A percentile compares a stretch with the other conserved stretches of the same genome.
Evolutionary conservation across 2,113 vertebrate species (phyloP).

Genomic region (Asarcornis scutulata): DNA sequence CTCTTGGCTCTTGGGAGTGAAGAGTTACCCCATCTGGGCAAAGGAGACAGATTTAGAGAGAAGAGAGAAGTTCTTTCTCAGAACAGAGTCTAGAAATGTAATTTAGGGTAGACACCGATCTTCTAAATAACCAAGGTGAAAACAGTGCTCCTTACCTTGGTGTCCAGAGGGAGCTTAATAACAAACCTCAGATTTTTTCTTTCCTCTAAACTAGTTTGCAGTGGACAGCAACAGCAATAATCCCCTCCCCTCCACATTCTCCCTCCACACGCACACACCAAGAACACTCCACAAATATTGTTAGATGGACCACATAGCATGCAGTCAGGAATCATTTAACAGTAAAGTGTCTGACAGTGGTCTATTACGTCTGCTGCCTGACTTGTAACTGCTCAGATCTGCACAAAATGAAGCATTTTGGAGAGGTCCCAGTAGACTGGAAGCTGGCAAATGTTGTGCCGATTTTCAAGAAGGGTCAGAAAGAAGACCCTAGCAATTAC

Average conservation of each 20-base stretch:
- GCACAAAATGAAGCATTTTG: background rate
- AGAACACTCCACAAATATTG: background rate
- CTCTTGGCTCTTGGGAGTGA: background rate
- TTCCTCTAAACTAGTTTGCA: background rate
- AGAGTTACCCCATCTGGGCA: background rate
- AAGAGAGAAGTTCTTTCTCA: background rate
- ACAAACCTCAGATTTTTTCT: background rate
- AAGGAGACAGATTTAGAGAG: background rate
- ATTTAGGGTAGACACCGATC: rapidly evolving
- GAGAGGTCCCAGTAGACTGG: no score
- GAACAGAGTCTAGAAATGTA: background rate
- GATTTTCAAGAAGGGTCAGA: no score
- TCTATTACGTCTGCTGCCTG: background rate
- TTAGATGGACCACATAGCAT: background rate
- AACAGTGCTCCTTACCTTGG: background rate
- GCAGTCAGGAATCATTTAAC: background rate
- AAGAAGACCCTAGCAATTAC: no score
- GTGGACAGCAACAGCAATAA: background rate
- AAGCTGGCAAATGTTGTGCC: no score
- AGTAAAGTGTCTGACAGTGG: background rate
- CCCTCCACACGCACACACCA: background rate
- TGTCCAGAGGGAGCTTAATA: background rate
- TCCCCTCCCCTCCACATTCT: background rate
- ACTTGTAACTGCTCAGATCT: background rate
- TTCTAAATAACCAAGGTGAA: background rate